phyloP scores from a whole-genome alignment of 2,797 vertebrate species.

The Carcharodon carcharias region DNA sequence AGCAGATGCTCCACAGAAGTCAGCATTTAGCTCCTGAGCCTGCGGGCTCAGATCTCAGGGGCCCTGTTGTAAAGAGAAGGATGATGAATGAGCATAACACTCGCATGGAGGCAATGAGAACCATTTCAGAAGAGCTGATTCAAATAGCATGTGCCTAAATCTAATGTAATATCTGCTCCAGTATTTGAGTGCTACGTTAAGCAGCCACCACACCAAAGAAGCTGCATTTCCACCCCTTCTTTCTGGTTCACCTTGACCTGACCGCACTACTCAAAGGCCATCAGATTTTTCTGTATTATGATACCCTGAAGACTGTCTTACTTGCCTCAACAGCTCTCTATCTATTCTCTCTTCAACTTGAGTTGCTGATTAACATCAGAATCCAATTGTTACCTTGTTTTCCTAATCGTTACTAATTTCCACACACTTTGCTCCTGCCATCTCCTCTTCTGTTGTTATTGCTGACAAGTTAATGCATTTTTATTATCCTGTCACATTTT shows the following conservation, averaged over 20 bases:
- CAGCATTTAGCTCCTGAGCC: not conserved
- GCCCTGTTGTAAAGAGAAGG: not conserved
- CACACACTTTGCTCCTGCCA: too few species aligned
- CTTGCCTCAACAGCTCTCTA: not conserved
- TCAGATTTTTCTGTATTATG: not conserved
- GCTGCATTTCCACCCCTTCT: not conserved
- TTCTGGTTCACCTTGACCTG: not conserved
- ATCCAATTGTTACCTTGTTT: not conserved
- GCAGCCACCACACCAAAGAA: not conserved
- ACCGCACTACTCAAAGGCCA: not conserved
- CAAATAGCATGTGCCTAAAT: not conserved
- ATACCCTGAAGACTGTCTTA: too few species aligned
- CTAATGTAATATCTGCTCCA: not conserved
- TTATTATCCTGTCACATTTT: not conserved
- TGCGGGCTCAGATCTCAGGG: not conserved
- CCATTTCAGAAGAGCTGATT: not conserved
- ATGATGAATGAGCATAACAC: not conserved
- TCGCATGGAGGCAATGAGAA: not conserved
- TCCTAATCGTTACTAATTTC: not conserved
- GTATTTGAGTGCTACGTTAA: not conserved
- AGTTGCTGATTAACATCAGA: not conserved
- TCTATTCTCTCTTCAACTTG: not conserved
- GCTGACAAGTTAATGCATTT: not conserved
- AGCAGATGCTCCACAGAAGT: not conserved
- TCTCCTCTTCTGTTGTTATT: not conserved